Evolutionary conservation across 2,888 invertebrate genomes (phyloP).

Genomic region (Ochropacha duplaris): DNA sequence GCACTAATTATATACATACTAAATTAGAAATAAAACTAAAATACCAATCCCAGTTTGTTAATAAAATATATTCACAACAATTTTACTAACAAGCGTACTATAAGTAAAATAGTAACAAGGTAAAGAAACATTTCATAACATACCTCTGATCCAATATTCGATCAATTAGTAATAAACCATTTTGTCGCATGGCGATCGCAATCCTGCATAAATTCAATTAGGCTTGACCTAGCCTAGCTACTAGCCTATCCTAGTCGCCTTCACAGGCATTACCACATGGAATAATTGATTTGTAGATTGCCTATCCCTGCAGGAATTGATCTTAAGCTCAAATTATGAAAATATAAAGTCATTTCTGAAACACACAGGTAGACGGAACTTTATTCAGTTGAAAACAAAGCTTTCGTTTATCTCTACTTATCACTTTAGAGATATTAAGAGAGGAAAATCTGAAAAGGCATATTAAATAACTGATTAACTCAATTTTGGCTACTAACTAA

Average conservation of each 20-base stretch:
- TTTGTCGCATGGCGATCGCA: slow-evolving; percentile 56
- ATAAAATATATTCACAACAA: not conserved
- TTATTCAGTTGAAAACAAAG: too few species aligned
- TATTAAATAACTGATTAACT: too few species aligned
- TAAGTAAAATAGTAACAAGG: not conserved
- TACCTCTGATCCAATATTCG: slow-evolving; percentile 50
- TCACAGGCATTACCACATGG: slow-evolving; percentile 59
- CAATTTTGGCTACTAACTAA: too few species aligned
- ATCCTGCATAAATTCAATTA: slow-evolving; percentile 77
- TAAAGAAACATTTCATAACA: slow-evolving; percentile 29
- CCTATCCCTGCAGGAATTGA: slow-evolving; percentile 44
- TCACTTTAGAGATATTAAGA: too few species aligned
- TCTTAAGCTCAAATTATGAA: not conserved
- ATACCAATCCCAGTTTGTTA: not conserved
- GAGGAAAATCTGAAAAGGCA: too few species aligned
- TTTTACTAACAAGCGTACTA: not conserved
- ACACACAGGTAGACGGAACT: too few species aligned
- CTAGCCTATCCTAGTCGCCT: slow-evolving; percentile 44
- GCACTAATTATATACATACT: too few species aligned
- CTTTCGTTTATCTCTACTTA: too few species aligned
- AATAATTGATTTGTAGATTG: slow-evolving; percentile 61
- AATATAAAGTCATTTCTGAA: not conserved
- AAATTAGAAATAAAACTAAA: too few species aligned
- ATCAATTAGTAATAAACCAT: slow-evolving; percentile 73
- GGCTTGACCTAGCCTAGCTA: slow-evolving; percentile 43